Evolutionary conservation across 2,797 vertebrate species (phyloP), one percentile per base, ranked within the genome.

Genomic region (Microctenopoma stevenorrisi): DNA sequence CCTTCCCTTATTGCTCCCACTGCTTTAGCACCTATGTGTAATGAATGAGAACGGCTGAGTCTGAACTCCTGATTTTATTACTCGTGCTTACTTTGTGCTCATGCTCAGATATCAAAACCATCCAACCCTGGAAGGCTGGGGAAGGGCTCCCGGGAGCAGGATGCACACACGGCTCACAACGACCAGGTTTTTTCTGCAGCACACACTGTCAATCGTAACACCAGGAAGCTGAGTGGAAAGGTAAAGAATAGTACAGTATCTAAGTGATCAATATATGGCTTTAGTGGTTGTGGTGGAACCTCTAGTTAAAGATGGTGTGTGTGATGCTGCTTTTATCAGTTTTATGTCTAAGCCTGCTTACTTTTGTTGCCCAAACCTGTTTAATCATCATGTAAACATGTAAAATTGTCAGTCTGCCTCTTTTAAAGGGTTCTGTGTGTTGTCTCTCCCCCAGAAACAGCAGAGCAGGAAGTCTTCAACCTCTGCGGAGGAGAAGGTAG

Each of bases 81-180:
- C 46, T 76, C 8, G 59, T 40, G 10, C 16, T 59, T 12, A 52
- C 49, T 54, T 51, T 67, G 22, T 40, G 1, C 42, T 64, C 25
- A 12, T 50, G 13, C 28, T 55, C 90, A 99, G 96, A 96, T 95
- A 78, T 96, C 96, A 55, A 99, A 99, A 88, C 97, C 96, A 64
- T 91, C 94, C 74, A 93, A 96, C 85, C 92, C 93, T 47, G 93
- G 94, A 72, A 95, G 93, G 90, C 88, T 93, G 67, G 95, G 82
- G 70, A 98, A 96, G 90, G 85, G 76, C 71, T 92, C 90, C 88
- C 86, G 94, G 67, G 95, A 95, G 75, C 90, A 81, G 82, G 94
- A 93, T 33, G 79, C 80, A 13, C 92, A 86, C 66, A 64, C 83
- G n/a, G 84, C 85, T 65, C 91, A 92, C 80, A 56, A 84, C 64